Evolutionary conservation across 2,888 invertebrate genomes (phyloP), one percentile per base, ranked within the genome.

Genomic region (Protodeltote pygarga): DNA sequence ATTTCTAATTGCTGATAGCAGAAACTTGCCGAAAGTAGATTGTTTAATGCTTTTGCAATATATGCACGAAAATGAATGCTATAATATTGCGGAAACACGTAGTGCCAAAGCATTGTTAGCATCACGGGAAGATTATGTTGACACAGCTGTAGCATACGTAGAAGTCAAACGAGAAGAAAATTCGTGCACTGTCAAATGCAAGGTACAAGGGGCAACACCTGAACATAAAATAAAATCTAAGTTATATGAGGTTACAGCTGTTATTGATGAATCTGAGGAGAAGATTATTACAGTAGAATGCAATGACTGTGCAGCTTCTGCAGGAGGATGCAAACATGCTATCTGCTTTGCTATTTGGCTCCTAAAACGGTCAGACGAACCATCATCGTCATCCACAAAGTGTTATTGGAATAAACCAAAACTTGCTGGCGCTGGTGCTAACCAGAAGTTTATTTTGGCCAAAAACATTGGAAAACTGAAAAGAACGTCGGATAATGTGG

Each of bases 321-420:
- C 20, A 29, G 39, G 39, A 21, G 54, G 39, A 5, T 42, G 54
- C 24, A 54, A 54, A 33, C 46, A 54, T 14, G 34, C 41, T 3
- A 49, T 46, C 10, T 40, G 41, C 17, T 46, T 54, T 32, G 9
- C 29, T 3, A 41, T 49, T 25, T 46, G 54, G 48, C 41, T 45
- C 5, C 33, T 41, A 23, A 49, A 33, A 25, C 37, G 45, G 10
- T 9, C 45, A 9, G 46, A 46, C 8, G 49, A 49, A 14, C 40
- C 46, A 14, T 38, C 49, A 16, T 13, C n/a, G 13, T 45, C 45
- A 10, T 28, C 40, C n/a, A 35, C 17, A 4, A 5, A 8, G n/a
- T 46, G 46, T 28, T 55, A 50, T 31, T 55, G 50, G 47, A 20
- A 8, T 23, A 38, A 40, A 40, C 45, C 34, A 32, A 49, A 33